Conservation (phyloP, 53 echinoderm and acorn worm genomes). For the Luidia sarsii region DNA sequence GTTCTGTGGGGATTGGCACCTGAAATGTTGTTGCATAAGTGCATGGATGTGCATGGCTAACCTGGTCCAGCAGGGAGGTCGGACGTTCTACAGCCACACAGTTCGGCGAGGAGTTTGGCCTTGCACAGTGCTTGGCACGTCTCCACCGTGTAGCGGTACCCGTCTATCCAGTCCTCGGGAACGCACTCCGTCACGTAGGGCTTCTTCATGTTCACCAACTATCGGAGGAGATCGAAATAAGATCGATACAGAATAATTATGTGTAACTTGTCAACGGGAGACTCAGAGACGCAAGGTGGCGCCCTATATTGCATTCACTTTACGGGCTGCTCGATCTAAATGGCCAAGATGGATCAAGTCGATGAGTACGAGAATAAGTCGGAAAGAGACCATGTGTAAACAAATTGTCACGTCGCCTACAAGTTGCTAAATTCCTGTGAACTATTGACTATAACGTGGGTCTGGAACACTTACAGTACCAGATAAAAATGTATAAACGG, state of each 20-base stretch:
- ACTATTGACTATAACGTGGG: too few relatives aligned
- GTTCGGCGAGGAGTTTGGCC: slow-evolving; percentile 25
- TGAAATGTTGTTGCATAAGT: too few relatives aligned
- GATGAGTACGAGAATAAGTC: too few relatives aligned
- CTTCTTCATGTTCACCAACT: slow-evolving; percentile 65
- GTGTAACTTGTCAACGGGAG: too few relatives aligned
- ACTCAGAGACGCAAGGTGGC: too few relatives aligned
- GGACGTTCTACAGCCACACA: slow-evolving; percentile 62
- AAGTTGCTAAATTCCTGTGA: too few relatives aligned
- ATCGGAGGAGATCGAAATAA: neutral
- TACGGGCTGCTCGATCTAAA: too few relatives aligned
- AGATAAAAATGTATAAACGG: too few relatives aligned
- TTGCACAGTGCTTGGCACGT: slow-evolving; percentile 68
- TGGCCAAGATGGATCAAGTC: too few relatives aligned
- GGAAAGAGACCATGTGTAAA: neutral
- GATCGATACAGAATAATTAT: neutral
- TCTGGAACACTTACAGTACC: too few relatives aligned
- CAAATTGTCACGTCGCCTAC: neutral
- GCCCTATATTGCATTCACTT: too few relatives aligned
- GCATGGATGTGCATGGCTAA: slow-evolving; percentile 2
- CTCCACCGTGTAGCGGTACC: slow-evolving; percentile 72
- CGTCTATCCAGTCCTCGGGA: slow-evolving; percentile 29
- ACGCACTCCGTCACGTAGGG: slow-evolving; percentile 70
- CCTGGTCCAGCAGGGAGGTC: slow-evolving; percentile 47
- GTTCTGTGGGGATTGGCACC: too few relatives aligned